Conservation (phyloP, 2,888 invertebrate species). For the Malthinus seriepunctatus region DNA sequence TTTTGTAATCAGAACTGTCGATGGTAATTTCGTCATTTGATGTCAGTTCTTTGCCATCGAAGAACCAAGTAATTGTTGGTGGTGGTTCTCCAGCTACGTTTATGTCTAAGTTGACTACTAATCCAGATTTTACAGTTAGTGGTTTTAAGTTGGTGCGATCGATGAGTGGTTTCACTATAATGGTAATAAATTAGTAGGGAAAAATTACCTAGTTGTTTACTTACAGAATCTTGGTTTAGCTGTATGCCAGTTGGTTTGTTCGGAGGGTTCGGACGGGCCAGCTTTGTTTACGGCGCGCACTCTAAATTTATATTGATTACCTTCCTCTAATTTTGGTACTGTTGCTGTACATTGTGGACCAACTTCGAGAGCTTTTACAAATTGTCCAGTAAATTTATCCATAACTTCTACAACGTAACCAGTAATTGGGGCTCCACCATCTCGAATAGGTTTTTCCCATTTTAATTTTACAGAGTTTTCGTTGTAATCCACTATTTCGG, state of each 20-base stretch:
- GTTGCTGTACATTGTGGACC: slow-evolving; percentile 85
- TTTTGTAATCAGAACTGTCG: slow-evolving; percentile 86
- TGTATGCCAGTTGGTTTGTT: slow-evolving; percentile 89
- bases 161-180: slow-evolving; percentile 88
- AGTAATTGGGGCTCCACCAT: slow-evolving; percentile 92
- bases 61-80: slow-evolving; percentile 88
- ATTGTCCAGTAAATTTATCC: slow-evolving; percentile 83
- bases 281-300: slow-evolving; percentile 95
- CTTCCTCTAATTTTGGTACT: slow-evolving; percentile 88
- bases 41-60: slow-evolving; percentile 69
- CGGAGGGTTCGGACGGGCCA: slow-evolving; percentile 89
- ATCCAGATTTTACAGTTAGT: slow-evolving; percentile 85
- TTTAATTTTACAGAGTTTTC: slow-evolving; percentile 88
- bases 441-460: slow-evolving; percentile 88
- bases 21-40: slow-evolving; percentile 69
- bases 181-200: neutral
- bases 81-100: slow-evolving; percentile 93
- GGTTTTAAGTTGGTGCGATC: slow-evolving; percentile 87
- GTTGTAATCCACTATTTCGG: slow-evolving; percentile 88
- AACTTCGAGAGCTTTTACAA: slow-evolving; percentile 84
- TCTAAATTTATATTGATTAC: slow-evolving; percentile 94
- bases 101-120: slow-evolving; percentile 84
- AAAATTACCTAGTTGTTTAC: slow-evolving; percentile 43
- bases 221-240: slow-evolving; percentile 87
- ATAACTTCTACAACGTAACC: slow-evolving; percentile 92